Evolutionary conservation across 2,797 vertebrate genomes (phyloP), one percentile per base, ranked within the genome.

Genomic region (Typhlichthys eigenmanni): DNA sequence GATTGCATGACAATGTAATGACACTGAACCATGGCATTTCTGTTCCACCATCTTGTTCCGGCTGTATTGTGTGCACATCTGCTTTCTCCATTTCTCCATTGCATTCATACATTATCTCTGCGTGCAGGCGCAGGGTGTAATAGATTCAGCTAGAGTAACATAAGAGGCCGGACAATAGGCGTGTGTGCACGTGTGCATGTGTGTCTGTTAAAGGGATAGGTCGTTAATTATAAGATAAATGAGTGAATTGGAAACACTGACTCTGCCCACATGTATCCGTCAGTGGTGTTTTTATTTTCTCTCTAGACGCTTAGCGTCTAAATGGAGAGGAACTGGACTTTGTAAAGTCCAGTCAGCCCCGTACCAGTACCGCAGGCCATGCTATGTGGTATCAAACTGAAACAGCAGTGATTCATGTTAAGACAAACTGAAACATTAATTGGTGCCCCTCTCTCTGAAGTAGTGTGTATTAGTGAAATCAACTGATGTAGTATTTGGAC

Each of bases 161-260:
- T 76, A 43, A 77, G 72, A 67, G 45, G 59, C 52, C 43, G 1
- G 47, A 77, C 78, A 80, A 72, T 84, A 57, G 64, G 56, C 63
- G 16, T 5, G 47, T 58, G 66, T 68, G 66, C 64, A 8, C 64
- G 6, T 57, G 48, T 50, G 52, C 19, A 17, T 47, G 16, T 58
- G 38, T 57, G 55, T 46, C 34, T 47, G 45, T 58, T 16, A 16
- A 6, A 68, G 74, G 82, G 66, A 57, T 29, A 51, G 66, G 78
- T 67, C 52, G 45, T 82, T 82, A 84, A 84, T 68, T 68, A 62
- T 76, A 68, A 81, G 87, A 87, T 88, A 80, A 84, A 87, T 87
- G 81, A 72, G 76, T 87, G 83, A 86, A 85, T 87, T 78, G 79
- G 75, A 76, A 11, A 71, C 64, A 46, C 68, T 29, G 78, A 69